phyloP scores from a whole-genome alignment of 2,888 invertebrate genomes.

The Tyria jacobaeae region DNA sequence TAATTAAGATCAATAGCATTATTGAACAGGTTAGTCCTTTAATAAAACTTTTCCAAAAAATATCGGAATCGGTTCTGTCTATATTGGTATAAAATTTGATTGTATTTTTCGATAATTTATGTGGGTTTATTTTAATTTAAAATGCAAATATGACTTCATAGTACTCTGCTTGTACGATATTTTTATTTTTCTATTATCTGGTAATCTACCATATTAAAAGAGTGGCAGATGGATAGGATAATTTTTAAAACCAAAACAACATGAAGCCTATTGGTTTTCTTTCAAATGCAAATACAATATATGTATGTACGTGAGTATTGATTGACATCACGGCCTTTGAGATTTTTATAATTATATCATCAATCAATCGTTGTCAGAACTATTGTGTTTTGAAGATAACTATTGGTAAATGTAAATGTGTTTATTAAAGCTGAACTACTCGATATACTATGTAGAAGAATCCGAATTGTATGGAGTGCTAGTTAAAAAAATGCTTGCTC shows the following conservation, averaged over 20 bases:
- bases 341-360: slow-evolving; percentile 2
- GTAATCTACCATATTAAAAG: too few species aligned
- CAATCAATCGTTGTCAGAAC: background rate
- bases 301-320: background rate
- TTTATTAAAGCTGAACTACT: background rate
- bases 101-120: background rate
- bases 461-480: background rate
- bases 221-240: background rate
- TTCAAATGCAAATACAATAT: background rate
- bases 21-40: background rate
- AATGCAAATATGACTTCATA: background rate
- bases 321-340: background rate
- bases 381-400: slow-evolving; percentile 2
- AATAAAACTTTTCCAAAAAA: background rate
- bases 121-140: background rate
- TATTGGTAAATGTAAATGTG: slow-evolving; percentile 2
- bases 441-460: background rate
- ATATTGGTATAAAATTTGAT: background rate
- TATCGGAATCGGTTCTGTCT: background rate
- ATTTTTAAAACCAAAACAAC: background rate
- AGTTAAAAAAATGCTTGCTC: background rate
- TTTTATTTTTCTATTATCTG: too few species aligned
- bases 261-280: background rate
- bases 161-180: too few species aligned
- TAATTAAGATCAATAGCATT: background rate